phyloP scores from a whole-genome alignment of 2,113 vertebrate genomes.

The Scophthalmus maximus region DNA sequence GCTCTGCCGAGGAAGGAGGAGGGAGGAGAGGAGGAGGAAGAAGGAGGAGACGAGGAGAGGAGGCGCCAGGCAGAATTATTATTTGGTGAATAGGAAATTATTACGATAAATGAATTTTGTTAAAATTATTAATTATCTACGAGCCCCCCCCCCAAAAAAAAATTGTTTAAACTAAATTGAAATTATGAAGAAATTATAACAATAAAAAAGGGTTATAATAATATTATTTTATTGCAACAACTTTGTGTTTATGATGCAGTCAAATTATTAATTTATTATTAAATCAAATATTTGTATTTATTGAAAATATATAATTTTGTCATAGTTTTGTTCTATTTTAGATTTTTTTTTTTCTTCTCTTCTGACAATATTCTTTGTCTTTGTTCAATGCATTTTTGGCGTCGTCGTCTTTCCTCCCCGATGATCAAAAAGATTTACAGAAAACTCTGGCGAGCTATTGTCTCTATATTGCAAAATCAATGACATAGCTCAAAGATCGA shows the following conservation, averaged over 20 bases:
- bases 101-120: no score
- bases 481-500: conserved; percentile 42
- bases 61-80: no score
- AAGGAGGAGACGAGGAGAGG: no score
- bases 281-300: not conserved
- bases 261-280: no score
- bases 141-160: no score
- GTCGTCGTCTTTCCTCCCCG: conserved; percentile 25
- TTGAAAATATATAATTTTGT: not conserved
- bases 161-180: not conserved
- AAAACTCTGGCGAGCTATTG: conserved; percentile 11
- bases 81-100: no score
- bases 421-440: conserved; percentile 57
- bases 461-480: conserved; percentile 51
- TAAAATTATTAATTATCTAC: no score
- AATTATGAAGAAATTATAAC: no score
- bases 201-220: no score
- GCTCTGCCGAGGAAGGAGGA: conserved; percentile 44
- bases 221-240: not conserved
- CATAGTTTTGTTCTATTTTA: not conserved
- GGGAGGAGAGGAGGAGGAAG: no score
- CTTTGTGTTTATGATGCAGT: not conserved
- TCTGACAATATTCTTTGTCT: no score
- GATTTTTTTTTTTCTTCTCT: not conserved
- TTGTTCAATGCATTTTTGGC: conserved; percentile 24